These are phyloP conservation scores for Phaenicophaeus curvirostris DNA, from an alignment of 2,797 vertebrate genomes.

Conservation along the genomic window DNA sequence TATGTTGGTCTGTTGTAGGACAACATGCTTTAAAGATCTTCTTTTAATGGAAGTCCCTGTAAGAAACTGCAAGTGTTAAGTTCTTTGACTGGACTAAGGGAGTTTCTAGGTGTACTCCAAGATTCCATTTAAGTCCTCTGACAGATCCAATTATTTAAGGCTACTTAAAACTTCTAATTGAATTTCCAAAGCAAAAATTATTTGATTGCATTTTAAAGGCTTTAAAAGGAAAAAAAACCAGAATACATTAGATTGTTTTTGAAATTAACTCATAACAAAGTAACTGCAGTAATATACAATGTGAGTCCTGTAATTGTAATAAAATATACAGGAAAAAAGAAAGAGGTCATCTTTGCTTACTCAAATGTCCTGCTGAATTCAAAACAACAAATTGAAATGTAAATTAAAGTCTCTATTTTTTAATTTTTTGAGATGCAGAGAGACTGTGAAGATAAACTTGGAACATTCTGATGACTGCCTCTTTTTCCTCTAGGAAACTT, in stretches of 20 bases:
- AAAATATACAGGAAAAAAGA: neutral
- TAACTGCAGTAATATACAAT: neutral
- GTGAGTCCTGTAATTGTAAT: neutral
- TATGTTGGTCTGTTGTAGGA: neutral
- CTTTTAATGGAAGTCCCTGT: neutral
- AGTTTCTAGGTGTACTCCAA: neutral
- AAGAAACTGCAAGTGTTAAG: neutral
- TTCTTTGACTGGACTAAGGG: neutral
- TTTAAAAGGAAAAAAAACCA: neutral
- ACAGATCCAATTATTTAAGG: neutral
- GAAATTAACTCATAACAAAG: neutral
- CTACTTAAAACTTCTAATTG: neutral
- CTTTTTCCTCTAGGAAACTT: neutral
- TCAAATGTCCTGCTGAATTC: constrained; percentile 7
- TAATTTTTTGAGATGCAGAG: constrained; percentile 13
- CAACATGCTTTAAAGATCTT: neutral
- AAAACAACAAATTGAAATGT: constrained; percentile 47
- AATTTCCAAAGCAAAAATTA: neutral
- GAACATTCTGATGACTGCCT: neutral
- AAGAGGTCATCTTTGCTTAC: neutral
- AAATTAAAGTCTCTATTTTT: neutral
- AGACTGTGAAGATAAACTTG: constrained; percentile 27
- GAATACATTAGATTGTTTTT: neutral
- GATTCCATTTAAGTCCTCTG: neutral
- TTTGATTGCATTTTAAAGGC: neutral